Evolutionary conservation across 2,113 vertebrate genomes (phyloP).

Genomic region (Saimiri boliviensis): DNA sequence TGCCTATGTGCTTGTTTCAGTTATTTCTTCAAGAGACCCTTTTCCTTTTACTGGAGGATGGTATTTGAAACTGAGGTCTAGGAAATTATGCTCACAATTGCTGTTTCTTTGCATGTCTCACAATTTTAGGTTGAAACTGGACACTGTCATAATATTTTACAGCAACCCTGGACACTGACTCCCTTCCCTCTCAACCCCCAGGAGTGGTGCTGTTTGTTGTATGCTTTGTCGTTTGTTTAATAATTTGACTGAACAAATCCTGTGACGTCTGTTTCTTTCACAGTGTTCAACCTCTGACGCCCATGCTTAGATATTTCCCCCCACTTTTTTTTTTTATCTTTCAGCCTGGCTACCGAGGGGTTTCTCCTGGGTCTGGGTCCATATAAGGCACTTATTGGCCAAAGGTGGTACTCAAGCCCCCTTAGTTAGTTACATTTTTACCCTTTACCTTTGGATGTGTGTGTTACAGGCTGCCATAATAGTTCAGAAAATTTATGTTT

Average conservation of each 20-base stretch:
- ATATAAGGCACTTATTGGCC: background rate
- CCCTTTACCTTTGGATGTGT: background rate
- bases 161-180: background rate
- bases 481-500: constrained; percentile 24
- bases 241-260: background rate
- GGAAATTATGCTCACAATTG: background rate
- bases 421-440: background rate
- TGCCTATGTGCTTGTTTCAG: background rate
- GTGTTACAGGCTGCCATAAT: background rate
- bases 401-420: background rate
- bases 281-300: background rate
- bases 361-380: background rate
- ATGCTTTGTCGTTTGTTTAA: background rate
- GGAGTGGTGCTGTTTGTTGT: background rate
- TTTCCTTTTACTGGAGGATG: background rate
- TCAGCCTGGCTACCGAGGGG: background rate
- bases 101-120: background rate
- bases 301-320: background rate
- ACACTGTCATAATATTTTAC: background rate
- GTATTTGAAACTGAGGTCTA: background rate
- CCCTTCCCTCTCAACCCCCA: background rate
- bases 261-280: background rate
- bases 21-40: background rate
- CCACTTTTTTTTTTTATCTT: background rate
- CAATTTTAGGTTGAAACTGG: background rate